Evolutionary conservation across 2,113 vertebrate species (phyloP), one percentile per base, ranked within the genome.

Genomic region (Bothrops jararaca): DNA sequence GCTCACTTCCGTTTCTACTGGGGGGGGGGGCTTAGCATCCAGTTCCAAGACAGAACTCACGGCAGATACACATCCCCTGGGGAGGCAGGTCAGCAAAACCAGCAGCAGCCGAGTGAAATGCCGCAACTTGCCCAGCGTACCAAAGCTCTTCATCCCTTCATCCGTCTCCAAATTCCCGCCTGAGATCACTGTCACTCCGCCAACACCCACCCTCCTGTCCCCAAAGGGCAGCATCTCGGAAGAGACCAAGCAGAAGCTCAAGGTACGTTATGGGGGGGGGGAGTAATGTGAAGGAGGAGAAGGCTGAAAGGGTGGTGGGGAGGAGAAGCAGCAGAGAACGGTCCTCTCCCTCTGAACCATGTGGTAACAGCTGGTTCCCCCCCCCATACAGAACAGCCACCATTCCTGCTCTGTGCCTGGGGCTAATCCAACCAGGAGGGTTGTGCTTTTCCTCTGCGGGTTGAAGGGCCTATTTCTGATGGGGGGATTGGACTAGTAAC

Each of bases 171-270:
- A 99, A 97, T 99, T 99, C 96, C 99, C 99, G 9, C 99, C 99
- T 2, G 99, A 99, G 97, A 99, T 99, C 98, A 99, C 99, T 11
- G 99, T 99, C 94, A 99, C 99, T 0, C 99, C 99, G 5, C 99
- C 99, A 45, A 99, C 99, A 12, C 99, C 99, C 90, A 99, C 99
- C 29, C 98, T 99, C 69, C 99, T 99, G 92, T 99, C 99, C 45
- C 99, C 99, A 89, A 99, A 99, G 97, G 99, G 99, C 97, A 99
- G 99, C 97, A 98, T 99, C 97, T 99, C 99, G 2, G 99, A 99
- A 97, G 99, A 99, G 96, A 99, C 99, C 97, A 99, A 99, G 96
- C 99, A 99, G 95, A 99, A 98, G 95, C 98, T 99, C 56, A 99
- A 99, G 98, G 99, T 99, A 96, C 94, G 34, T 45, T 13, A 5